Percentiles rank a stretch among this genome's conserved stretches.
These are phyloP conservation scores for Alligator sinensis DNA, from an alignment of 2,113 vertebrate genomes.

Conservation along the genomic window DNA sequence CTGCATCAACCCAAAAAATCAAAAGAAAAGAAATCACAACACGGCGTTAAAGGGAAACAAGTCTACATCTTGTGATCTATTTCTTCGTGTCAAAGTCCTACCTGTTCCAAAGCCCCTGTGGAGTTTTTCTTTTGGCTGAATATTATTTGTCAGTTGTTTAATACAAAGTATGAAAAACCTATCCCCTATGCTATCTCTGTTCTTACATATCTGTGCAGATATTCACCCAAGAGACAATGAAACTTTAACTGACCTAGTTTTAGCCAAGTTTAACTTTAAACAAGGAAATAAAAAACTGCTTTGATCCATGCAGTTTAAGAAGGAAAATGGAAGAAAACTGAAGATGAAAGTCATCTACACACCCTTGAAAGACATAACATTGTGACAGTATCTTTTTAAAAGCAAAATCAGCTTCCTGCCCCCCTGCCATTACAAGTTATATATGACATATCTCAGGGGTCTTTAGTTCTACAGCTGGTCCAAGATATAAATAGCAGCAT, in stretches of 20 bases:
- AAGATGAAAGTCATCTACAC: slow-evolving; percentile 58
- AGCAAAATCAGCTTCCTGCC: not conserved
- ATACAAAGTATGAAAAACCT: slow-evolving; percentile 35
- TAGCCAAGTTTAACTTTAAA: slow-evolving; percentile 61
- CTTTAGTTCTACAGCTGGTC: slow-evolving; percentile 27
- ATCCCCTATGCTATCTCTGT: not conserved
- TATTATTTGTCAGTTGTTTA: slow-evolving; percentile 46
- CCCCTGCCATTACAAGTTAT: not conserved
- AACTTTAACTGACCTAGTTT: slow-evolving; percentile 67
- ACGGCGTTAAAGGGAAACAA: not conserved
- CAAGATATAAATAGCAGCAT: slow-evolving; percentile 51
- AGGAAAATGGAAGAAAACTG: slow-evolving; percentile 43
- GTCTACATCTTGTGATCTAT: not conserved
- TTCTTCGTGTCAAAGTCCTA: not conserved
- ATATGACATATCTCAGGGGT: slow-evolving; percentile 23
- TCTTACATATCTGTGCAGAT: slow-evolving; percentile 52
- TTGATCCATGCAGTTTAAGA: slow-evolving; percentile 57
- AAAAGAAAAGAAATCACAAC: not conserved
- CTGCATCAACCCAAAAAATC: not conserved
- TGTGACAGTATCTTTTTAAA: slow-evolving; percentile 42
- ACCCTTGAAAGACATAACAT: slow-evolving; percentile 54
- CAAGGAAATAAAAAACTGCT: slow-evolving; percentile 51
- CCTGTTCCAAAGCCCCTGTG: not conserved
- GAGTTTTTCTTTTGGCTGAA: not conserved
- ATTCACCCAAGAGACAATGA: slow-evolving; percentile 45